Evolutionary conservation across 2,797 vertebrate genomes (phyloP), one percentile per base, ranked within the genome.

Genomic region (Peromyscus eremicus): DNA sequence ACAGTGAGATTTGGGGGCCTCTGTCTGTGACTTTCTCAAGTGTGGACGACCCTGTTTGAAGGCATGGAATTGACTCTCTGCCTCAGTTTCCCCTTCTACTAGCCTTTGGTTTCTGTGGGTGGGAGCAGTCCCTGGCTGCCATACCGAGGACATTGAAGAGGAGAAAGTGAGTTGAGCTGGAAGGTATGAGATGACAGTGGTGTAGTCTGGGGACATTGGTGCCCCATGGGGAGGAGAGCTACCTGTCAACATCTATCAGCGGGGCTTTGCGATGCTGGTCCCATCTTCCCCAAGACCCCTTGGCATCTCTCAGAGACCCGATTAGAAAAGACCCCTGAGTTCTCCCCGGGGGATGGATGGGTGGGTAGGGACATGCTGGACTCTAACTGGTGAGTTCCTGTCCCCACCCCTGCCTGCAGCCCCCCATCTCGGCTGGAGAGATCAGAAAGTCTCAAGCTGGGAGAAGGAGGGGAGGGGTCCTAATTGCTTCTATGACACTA

Each of bases 401-500:
- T 25, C 7, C 34, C 46, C 32, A 19, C 12, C 34, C 19, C 71
- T 6, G 32, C 71, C 55, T 55, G 37, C n/a, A 40, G n/a, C 32
- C 76, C 76, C 49, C 16, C 29, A 37, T 29, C 5, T 83, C 64
- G 5, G 11, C 10, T 46, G 21, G 52, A 46, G 60, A 6, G 92
- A 97, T 86, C 96, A 98, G 96, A 97, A 95, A 92, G 96, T 96
- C 97, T 97, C 98, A 97, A 97, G 96, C 97, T 70, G 97, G 98
- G 40, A 89, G 98, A 8, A 81, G 75, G 79, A 86, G 83, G 82
- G 95, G 96, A 97, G 83, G 76, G 40, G 4, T 49, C 91, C 98
- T 98, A 98, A 98, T 98, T 98, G 98, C 98, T 98, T 98, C 98
- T 98, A 98, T 98, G 98, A 98, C 98, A 98, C 97, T 98, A 96